phyloP scores from a whole-genome alignment of 2,113 vertebrate species.

The Proterorhinus semilunaris region DNA sequence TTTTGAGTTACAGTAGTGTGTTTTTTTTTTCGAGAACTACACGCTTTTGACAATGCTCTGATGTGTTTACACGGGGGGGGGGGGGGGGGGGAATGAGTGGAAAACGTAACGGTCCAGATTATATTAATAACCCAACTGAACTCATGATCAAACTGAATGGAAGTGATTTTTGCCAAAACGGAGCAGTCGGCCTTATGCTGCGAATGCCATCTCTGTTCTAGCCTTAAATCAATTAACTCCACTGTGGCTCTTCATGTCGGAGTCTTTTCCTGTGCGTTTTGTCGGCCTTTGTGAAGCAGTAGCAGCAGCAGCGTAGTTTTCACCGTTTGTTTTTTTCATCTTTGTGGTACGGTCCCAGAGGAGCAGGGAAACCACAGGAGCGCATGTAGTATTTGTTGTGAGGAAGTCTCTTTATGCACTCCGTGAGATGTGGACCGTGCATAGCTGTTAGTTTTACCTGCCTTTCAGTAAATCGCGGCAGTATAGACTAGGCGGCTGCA shows the following conservation, averaged over 20 bases:
- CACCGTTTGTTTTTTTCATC: slow-evolving; percentile 47
- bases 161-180: slow-evolving; percentile 34
- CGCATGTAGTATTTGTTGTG: slow-evolving; percentile 1
- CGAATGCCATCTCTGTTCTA: slow-evolving; percentile 50
- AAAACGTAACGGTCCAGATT: slow-evolving; percentile 34
- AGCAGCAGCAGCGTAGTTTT: slow-evolving; percentile 46
- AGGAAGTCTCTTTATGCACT: slow-evolving; percentile 24
- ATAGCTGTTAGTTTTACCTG: slow-evolving; percentile 23
- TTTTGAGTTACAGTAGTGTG: background rate
- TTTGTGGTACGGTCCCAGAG: slow-evolving; percentile 42
- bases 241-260: slow-evolving; percentile 31
- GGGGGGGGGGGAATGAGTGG: slow-evolving; percentile 30
- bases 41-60: slow-evolving; percentile 21
- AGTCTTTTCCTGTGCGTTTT: slow-evolving; percentile 35
- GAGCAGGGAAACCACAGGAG: slow-evolving; percentile 32
- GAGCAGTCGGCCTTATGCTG: slow-evolving; percentile 30
- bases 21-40: slow-evolving; percentile 8
- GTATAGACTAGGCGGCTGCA: background rate
- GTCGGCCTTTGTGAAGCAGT: slow-evolving; percentile 43
- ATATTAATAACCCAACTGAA: slow-evolving; percentile 54
- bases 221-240: slow-evolving; percentile 64
- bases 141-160: slow-evolving; percentile 50
- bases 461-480: slow-evolving; percentile 21
- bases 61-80: slow-evolving; percentile 36
- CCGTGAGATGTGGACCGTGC: slow-evolving; percentile 23